A percentile compares a stretch with the other conserved stretches of the same genome.
These are phyloP conservation scores for Ooceraea biroi DNA, from an alignment of 1,140 invertebrate genomes.

Conservation along the genomic window DNA sequence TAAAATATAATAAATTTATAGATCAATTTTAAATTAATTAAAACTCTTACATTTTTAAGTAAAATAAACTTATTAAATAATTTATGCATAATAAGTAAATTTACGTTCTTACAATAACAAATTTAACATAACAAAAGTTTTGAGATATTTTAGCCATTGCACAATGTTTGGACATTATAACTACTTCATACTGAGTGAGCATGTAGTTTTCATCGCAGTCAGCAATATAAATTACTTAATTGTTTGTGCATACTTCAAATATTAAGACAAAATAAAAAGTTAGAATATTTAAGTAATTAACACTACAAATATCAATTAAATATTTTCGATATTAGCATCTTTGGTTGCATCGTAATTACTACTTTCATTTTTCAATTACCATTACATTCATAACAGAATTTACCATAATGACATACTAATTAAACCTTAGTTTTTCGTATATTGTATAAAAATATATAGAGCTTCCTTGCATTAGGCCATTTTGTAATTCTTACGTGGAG, in stretches of 20 bases:
- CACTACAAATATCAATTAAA: not conserved
- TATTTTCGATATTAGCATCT: not conserved
- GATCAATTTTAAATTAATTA: too few species aligned
- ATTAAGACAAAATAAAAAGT: not conserved
- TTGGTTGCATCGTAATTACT: not conserved
- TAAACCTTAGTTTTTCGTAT: not conserved
- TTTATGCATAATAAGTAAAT: too few species aligned
- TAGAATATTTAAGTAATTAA: not conserved
- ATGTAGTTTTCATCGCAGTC: too few species aligned
- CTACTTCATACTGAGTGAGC: not conserved
- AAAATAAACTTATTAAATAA: too few species aligned
- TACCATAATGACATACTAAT: not conserved
- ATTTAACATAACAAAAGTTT: not conserved
- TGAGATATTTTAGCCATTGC: not conserved
- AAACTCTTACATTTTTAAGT: too few species aligned
- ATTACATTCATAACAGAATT: not conserved
- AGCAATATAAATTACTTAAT: conserved; percentile 2
- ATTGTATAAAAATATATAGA: conserved; percentile 18
- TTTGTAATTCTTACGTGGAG: not conserved
- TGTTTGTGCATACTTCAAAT: not conserved
- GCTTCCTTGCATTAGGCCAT: not conserved
- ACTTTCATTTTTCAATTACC: not conserved
- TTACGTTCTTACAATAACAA: not conserved
- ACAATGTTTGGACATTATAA: not conserved
- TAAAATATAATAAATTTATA: conserved; percentile 14